Evolutionary conservation across 2,113 vertebrate species (phyloP), one percentile per base, ranked within the genome.

Genomic region (Ceyx cyanopectus): DNA sequence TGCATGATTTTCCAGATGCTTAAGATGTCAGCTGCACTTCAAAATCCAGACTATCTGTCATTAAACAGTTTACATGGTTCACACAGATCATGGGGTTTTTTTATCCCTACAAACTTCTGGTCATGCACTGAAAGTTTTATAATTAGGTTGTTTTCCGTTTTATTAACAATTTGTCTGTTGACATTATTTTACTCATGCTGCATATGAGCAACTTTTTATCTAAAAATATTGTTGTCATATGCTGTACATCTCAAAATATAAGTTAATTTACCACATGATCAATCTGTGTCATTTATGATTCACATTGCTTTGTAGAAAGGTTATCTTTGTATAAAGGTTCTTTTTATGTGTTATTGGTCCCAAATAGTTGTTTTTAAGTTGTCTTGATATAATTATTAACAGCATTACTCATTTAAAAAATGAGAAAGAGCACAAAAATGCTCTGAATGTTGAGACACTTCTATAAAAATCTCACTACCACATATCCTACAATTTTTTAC

Each of bases 111-210:
- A 56, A 77, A 83, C 60, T 57, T 68, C 72, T 81, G 75, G 73
- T 86, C 69, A 76, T 70, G 86, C 63, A 46, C 80, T 93, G 61
- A 24, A 94, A 81, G 43, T 72, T 92, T 62, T 43, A 29, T 93
- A 76, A 85, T 84, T 91, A 53, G 34, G 37, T 90, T 90, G 74
- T 76, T 68, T 94, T 86, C 62, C 91, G 72, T 85, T 90, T 78
- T 94, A 24, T 63, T 57, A 94, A 56, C 5, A 65, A 81, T 91
- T 69, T 93, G 8, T 80, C 78, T 65, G 29, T 95, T 96, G 89
- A 85, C 51, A 61, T 15, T 92, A 29, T 63, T 86, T 67, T 34
- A 48, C 29, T 95, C 54, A 58, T 63, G 19, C 18, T 68, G 88
- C 62, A 67, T 70, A 63, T 57, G 68, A 94, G 46, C 66, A 89